These are phyloP conservation scores for Astropecten irregularis DNA, from an alignment of 53 echinoderm and acorn worm species.

Conservation along the genomic window DNA sequence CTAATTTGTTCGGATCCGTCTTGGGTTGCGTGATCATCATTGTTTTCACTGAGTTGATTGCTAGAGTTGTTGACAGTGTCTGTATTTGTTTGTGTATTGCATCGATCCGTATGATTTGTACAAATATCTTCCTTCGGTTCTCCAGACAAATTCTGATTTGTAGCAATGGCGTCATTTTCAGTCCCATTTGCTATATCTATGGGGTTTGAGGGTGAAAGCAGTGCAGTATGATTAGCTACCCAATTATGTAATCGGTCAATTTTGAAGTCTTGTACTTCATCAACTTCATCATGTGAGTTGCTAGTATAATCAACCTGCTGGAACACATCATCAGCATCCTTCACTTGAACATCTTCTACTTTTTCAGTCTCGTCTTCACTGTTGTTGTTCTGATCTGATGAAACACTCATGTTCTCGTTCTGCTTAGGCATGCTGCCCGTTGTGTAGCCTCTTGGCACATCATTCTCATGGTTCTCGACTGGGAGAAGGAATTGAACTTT, in stretches of 20 bases:
- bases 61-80: background rate
- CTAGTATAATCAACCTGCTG: background rate
- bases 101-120: background rate
- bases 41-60: background rate
- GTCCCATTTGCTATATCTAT: background rate
- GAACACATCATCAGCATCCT: background rate
- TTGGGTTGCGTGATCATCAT: background rate
- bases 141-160: background rate
- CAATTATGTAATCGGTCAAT: conserved; percentile 14
- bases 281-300: background rate
- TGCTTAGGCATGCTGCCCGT: background rate
- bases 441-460: background rate
- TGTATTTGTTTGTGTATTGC: background rate
- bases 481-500: conserved; percentile 60
- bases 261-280: background rate
- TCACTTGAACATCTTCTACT: background rate
- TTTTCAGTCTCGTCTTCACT: background rate
- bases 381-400: background rate
- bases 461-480: background rate
- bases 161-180: background rate
- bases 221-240: background rate
- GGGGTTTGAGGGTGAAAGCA: background rate
- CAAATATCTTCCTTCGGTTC: no score
- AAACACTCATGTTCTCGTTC: background rate
- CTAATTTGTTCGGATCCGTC: background rate